Base-by-base conservation (phyloP, 1,140 invertebrate genomes). In the Mesaphorura yosii region DNA sequence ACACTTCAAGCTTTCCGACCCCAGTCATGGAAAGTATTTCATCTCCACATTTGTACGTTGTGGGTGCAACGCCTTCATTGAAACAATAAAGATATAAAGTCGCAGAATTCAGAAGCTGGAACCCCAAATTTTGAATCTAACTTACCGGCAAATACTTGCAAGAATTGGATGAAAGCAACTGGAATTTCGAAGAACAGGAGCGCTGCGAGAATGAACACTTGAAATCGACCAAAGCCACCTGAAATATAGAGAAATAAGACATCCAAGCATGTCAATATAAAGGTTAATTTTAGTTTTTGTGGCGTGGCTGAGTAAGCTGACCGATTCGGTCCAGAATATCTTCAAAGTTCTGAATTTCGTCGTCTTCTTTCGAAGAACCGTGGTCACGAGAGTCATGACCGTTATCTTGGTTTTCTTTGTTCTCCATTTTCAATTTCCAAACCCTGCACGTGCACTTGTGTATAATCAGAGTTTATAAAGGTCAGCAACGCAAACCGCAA, bases 211-310 rank as follows among this genome's bases (percentile, higher is more conserved):
- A 57, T 55, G 10, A 61, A 17, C 17, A 45, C 46, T 45, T 61
- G 59, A 38, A 61, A 61, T 15, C 37, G 19, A 3, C 59, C 59
- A 44, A 61, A 61, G 4, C 59, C 59, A 39, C 59, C 58, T 5
- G n/a, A n/a, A n/a, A n/a, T n/a, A n/a, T n/a, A n/a, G n/a, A n/a
- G n/a, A n/a, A n/a, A n/a, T n/a, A n/a, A n/a, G n/a, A n/a, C n/a
- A n/a, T n/a, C n/a, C n/a, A n/a, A n/a, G n/a, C n/a, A n/a, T n/a
- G n/a, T n/a, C n/a, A n/a, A n/a, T n/a, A n/a, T n/a, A n/a, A n/a
- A n/a, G n/a, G n/a, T n/a, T n/a, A n/a, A n/a, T n/a, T n/a, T n/a
- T n/a, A n/a, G n/a, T n/a, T n/a, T n/a, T n/a, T n/a, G n/a, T n/a
- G n/a, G n/a, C n/a, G n/a, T n/a, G n/a, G n/a, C n/a, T n/a, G n/a